Evolutionary conservation across 2,888 invertebrate genomes (phyloP), one percentile per base, ranked within the genome.

Genomic region (Chesias legatella): DNA sequence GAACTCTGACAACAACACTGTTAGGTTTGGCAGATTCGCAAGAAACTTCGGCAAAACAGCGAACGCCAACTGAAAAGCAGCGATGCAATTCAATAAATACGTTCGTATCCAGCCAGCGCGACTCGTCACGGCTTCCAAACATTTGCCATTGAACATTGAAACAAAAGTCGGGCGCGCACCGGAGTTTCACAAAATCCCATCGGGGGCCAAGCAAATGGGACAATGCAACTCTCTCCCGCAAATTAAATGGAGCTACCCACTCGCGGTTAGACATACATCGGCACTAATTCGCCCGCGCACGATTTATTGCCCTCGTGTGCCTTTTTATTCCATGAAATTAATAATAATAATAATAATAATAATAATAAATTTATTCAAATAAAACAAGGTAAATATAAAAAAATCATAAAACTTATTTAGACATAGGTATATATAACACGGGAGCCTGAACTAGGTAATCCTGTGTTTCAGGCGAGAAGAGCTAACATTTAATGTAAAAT

Each of bases 281-380:
- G 60, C 67, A 72, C 70, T 79, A 79, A 78, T 76, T 76, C 72
- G 68, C 66, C 56, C 59, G 53, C 45, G 54, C 59, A 60, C 61
- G 67, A 77, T 80, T 75, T 79, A 79, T 74, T 57, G 56, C 68
- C 48, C 63, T 58, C 63, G 57, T 62, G 59, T 60, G 63, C 57
- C 62, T 65, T 74, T 69, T 73, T 68, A 67, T 64, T 59, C 49
- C 42, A 45, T 57, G 58, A 55, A 64, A n/a, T n/a, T n/a, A n/a
- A n/a, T n/a, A n/a, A n/a, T n/a, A n/a, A n/a, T n/a, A n/a, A n/a
- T n/a, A n/a, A n/a, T n/a, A n/a, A n/a, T n/a, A n/a, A n/a, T n/a
- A n/a, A n/a, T n/a, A n/a, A n/a, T n/a, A n/a, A n/a, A n/a, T n/a
- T n/a, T n/a, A n/a, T n/a, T n/a, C n/a, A n/a, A n/a, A n/a, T n/a